A percentile compares a stretch with the other conserved stretches of the same genome.
Evolutionary conservation across 2,888 invertebrate species (phyloP).

Genomic region (Synanthedon myopaeformis): DNA sequence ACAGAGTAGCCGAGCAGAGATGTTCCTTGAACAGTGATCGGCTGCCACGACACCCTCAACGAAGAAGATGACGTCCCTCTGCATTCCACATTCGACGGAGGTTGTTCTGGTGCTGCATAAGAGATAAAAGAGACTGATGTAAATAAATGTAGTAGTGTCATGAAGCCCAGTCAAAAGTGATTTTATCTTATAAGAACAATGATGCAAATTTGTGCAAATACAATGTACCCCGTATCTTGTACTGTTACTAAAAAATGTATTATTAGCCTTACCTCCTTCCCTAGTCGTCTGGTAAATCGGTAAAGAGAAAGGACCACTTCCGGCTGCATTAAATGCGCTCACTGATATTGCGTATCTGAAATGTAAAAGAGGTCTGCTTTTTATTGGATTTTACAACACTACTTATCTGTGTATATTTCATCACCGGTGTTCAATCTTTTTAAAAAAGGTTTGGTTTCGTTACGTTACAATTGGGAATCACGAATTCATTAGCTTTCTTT

Average conservation of each 20-base stretch:
- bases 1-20: conserved; percentile 85
- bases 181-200: too few relatives aligned
- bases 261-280: conserved; percentile 77
- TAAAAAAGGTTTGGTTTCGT: too few relatives aligned
- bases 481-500: too few relatives aligned
- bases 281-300: conserved; percentile 84
- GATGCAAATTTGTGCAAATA: too few relatives aligned
- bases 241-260: too few relatives aligned
- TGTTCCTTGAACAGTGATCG: conserved; percentile 76
- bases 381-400: too few relatives aligned
- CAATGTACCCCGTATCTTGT: background rate
- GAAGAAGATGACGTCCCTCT: conserved; percentile 81
- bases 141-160: too few relatives aligned
- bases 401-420: too few relatives aligned
- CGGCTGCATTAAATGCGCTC: conserved; percentile 86
- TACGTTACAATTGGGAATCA: too few relatives aligned
- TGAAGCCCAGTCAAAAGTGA: too few relatives aligned
- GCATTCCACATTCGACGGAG: conserved; percentile 81
- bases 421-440: too few relatives aligned
- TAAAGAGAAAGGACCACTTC: conserved; percentile 84
- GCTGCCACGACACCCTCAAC: conserved; percentile 80
- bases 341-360: conserved; percentile 83
- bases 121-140: background rate
- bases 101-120: conserved; percentile 78
- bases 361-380: background rate